A percentile compares a stretch with the other conserved stretches of the same genome.
phyloP scores from a whole-genome alignment of 2,113 vertebrate genomes.

The Notarius lentiginosus region DNA sequence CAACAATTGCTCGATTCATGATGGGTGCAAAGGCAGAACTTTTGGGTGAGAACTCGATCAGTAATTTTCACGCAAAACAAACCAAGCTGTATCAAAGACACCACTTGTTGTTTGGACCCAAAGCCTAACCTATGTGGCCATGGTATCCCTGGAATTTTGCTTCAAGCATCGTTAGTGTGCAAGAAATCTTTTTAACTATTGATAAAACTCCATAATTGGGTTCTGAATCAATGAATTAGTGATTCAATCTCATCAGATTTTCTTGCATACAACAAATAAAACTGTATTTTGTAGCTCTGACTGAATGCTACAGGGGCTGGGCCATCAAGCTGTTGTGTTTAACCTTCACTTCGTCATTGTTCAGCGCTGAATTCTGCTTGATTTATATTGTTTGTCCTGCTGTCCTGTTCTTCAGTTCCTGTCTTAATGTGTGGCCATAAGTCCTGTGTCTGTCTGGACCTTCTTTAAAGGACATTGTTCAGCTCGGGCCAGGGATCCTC shows the following conservation, averaged over 20 bases:
- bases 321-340: conserved; percentile 3
- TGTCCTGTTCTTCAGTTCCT: conserved; percentile 44
- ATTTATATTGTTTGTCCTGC: conserved; percentile 15
- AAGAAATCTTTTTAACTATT: background rate
- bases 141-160: background rate
- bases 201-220: background rate
- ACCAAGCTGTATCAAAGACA: background rate
- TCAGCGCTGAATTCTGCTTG: conserved; percentile 24
- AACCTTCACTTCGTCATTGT: conserved; percentile 25
- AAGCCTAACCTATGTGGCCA: background rate
- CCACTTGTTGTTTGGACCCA: background rate
- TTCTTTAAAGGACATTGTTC: conserved; percentile 45
- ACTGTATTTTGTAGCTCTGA: background rate
- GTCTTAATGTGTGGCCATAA: conserved; percentile 43
- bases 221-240: background rate
- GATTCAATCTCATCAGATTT: background rate
- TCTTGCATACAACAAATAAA: background rate
- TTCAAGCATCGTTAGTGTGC: background rate
- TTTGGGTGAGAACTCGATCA: background rate
- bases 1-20: background rate
- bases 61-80: no score
- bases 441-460: conserved; percentile 44
- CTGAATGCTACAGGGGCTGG: background rate
- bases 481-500: conserved; percentile 38
- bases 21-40: background rate